These are phyloP conservation scores for Adelphocoris suturalis DNA, from an alignment of 2,888 invertebrate genomes.

Conservation along the genomic window DNA sequence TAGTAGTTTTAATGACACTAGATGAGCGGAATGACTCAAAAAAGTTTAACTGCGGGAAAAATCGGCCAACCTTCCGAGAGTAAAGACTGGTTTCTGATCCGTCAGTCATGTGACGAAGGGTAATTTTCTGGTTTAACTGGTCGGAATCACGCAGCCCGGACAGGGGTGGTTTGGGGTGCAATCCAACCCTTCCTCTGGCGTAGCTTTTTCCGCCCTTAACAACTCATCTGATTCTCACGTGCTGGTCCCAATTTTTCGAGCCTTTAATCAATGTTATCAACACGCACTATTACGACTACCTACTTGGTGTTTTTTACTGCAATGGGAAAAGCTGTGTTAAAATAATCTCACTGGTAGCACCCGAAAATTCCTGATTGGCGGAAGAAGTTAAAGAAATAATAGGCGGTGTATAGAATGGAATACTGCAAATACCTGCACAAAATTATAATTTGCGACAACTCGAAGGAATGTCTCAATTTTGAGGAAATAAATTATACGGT, in stretches of 20 bases:
- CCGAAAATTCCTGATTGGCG: too few relatives aligned
- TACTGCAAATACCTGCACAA: too few relatives aligned
- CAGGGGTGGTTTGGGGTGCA: conserved; percentile 12
- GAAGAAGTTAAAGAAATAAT: too few relatives aligned
- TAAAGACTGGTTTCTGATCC: conserved; percentile 37
- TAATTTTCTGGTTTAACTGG: conserved; percentile 45
- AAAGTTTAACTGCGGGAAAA: conserved; percentile 1
- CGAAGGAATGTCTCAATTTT: too few relatives aligned
- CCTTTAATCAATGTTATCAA: conserved; percentile 23
- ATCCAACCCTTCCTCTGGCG: conserved; percentile 16
- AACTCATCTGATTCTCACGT: conserved; percentile 36
- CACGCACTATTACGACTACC: conserved; percentile 22
- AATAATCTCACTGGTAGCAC: background rate
- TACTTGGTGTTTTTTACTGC: background rate
- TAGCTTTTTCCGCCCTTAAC: background rate
- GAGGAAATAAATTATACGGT: too few relatives aligned
- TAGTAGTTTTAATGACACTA: too few relatives aligned
- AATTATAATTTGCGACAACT: too few relatives aligned
- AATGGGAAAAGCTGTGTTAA: background rate
- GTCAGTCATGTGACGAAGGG: conserved; percentile 57
- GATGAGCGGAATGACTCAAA: background rate
- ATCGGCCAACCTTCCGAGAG: conserved; percentile 20
- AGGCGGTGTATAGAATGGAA: too few relatives aligned
- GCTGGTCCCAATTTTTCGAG: conserved; percentile 29
- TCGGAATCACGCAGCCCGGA: conserved; percentile 40